These are phyloP conservation scores for Aptenodytes patagonicus DNA, from an alignment of 2,113 vertebrate genomes.

Conservation along the genomic window DNA sequence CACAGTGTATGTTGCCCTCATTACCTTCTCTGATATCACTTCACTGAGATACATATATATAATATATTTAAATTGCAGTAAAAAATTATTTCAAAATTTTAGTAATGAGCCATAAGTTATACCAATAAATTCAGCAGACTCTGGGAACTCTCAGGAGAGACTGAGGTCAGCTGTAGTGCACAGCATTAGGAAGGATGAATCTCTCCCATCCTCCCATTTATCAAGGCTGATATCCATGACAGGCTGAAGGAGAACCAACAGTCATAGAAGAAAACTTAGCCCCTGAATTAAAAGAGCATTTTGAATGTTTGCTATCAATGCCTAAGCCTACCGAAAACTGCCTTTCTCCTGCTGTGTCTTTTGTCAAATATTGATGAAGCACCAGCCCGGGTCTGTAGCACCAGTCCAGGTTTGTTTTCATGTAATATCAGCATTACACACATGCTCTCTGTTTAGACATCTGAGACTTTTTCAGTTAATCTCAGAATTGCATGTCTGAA, in stretches of 20 bases:
- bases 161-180: constrained; percentile 39
- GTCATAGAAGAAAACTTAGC: background rate
- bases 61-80: background rate
- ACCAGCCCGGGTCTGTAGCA: background rate
- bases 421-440: background rate
- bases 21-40: background rate
- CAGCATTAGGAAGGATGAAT: constrained; percentile 38
- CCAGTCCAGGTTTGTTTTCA: background rate
- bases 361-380: background rate
- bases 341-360: background rate
- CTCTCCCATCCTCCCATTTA: constrained; percentile 17
- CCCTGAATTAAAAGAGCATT: background rate
- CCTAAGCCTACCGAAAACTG: background rate
- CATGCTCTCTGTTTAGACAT: background rate
- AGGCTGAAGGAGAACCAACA: constrained; percentile 15
- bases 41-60: background rate
- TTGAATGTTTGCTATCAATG: background rate
- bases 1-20: background rate
- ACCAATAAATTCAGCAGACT: constrained; percentile 38
- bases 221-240: constrained; percentile 4
- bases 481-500: background rate
- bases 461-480: background rate
- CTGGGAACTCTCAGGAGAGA: constrained; percentile 24
- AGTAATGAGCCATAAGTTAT: background rate
- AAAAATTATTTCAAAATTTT: constrained; percentile 8